Conservation (phyloP, 1,140 invertebrate genomes). For the Penaeus japonicus region DNA sequence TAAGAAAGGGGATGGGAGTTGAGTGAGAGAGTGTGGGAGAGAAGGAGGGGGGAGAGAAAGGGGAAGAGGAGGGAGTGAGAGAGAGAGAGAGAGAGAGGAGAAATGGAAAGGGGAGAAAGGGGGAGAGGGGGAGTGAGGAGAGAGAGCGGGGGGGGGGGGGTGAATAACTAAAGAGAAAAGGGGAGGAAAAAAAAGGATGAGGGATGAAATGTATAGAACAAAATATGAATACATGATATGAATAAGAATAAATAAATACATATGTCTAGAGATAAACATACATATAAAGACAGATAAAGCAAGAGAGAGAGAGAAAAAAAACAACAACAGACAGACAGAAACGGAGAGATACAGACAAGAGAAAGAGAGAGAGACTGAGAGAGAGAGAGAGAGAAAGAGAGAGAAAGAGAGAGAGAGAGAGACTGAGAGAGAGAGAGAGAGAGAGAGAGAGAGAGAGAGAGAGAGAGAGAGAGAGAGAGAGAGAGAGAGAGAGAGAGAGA, state of each 20-base stretch:
- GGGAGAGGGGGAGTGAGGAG: neutral
- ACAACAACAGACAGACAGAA: too few relatives aligned
- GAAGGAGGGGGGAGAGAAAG: neutral
- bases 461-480: neutral
- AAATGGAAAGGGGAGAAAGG: neutral
- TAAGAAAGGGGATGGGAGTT: too few relatives aligned
- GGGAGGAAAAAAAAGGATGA: neutral
- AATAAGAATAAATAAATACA: neutral
- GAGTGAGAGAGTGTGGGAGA: too few relatives aligned
- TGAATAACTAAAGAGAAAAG: neutral
- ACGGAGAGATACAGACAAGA: too few relatives aligned
- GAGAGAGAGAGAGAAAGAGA: too few relatives aligned
- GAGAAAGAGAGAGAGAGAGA: too few relatives aligned
- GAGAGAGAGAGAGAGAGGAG: too few relatives aligned
- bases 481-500: neutral
- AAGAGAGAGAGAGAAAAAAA: too few relatives aligned
- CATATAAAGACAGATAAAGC: neutral
- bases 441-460: neutral
- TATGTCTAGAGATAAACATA: neutral
- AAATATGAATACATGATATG: neutral
- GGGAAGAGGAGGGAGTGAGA: neutral
- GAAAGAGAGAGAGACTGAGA: neutral
- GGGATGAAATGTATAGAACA: neutral
- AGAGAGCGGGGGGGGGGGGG: neutral
- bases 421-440: too few relatives aligned